phyloP scores from a whole-genome alignment of 2,888 invertebrate species.

The Augochlorella aurata region DNA sequence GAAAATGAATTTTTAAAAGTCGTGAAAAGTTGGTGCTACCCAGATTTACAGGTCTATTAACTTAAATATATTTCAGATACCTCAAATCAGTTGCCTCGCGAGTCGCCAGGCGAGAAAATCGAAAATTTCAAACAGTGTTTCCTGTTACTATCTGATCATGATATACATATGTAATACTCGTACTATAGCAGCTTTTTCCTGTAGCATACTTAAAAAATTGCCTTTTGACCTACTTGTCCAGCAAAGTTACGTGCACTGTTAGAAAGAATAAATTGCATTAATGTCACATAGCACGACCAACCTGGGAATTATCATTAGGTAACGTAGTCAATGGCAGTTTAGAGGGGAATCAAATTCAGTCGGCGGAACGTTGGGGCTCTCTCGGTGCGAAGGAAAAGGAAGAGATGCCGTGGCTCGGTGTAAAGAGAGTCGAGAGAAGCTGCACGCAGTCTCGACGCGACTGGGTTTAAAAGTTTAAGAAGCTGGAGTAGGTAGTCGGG shows the following conservation, averaged over 20 bases:
- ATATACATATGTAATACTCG: too few species aligned
- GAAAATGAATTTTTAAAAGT: too few species aligned
- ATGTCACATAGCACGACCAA: not conserved
- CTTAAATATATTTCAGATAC: too few species aligned
- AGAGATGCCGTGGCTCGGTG: constrained; percentile 12
- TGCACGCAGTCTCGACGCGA: constrained; percentile 53
- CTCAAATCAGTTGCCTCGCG: too few species aligned
- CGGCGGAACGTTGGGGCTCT: not conserved
- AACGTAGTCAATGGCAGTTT: not conserved
- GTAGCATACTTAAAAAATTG: too few species aligned
- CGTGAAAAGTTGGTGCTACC: too few species aligned
- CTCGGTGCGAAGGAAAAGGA: constrained; percentile 30
- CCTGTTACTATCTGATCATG: too few species aligned
- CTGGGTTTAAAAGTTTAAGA: constrained; percentile 67
- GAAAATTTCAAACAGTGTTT: too few species aligned
- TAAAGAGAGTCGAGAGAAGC: constrained; percentile 45
- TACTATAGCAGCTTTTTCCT: too few species aligned
- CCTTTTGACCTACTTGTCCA: too few species aligned
- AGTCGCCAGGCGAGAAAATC: too few species aligned
- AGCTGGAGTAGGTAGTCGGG: constrained; percentile 50
- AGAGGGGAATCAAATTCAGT: constrained; percentile 17
- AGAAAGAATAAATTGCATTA: not conserved
- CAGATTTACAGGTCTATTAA: too few species aligned
- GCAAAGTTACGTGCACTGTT: not conserved
- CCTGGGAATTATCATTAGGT: not conserved